Evolutionary conservation across 2,113 vertebrate genomes (phyloP), one percentile per base, ranked within the genome.

Genomic region (Cryptomyrus ogoouensis): DNA sequence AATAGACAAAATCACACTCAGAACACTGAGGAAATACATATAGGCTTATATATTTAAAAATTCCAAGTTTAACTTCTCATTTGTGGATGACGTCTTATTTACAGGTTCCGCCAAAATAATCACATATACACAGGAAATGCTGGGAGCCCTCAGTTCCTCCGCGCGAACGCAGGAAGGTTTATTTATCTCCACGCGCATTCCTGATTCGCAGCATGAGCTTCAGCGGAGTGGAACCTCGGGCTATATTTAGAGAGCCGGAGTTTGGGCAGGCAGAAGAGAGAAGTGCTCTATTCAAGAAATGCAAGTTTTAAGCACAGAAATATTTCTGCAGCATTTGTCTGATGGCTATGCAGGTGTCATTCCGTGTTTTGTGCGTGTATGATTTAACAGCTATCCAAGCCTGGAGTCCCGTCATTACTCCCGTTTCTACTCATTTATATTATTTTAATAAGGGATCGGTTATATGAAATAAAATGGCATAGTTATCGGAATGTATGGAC

Each of bases 161-260:
- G 93, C 96, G 97, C 94, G 96, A 97, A 97, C 97, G 97, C 96
- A 96, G 97, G 96, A 96, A 97, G 95, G 97, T 98, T 97, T 98
- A 97, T 98, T 98, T 98, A 97, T 98, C 98, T 97, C 96, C 96
- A 96, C 94, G 92, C 96, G 96, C 98, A 98, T 98, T 99, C 97
- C 97, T 97, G 97, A 96, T 97, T 96, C 90, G 94, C 92, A 91
- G 89, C 90, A n/a, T 90, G 42, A 92, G 94, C 93, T 94, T 95
- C 92, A 91, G 95, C 95, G 94, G 94, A 96, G 94, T 91, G 90
- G 93, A 89, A 95, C 94, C 93, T 92, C 90, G 91, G 92, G 95
- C 96, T 98, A 98, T 97, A 97, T 98, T 98, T 98, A 98, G 97
- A 95, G 91, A 66, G 93, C 90, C 62, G 92, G 91, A 94, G 94